Evolutionary conservation across 2,113 vertebrate genomes (phyloP).

Genomic region (Pleuronectes platessa): DNA sequence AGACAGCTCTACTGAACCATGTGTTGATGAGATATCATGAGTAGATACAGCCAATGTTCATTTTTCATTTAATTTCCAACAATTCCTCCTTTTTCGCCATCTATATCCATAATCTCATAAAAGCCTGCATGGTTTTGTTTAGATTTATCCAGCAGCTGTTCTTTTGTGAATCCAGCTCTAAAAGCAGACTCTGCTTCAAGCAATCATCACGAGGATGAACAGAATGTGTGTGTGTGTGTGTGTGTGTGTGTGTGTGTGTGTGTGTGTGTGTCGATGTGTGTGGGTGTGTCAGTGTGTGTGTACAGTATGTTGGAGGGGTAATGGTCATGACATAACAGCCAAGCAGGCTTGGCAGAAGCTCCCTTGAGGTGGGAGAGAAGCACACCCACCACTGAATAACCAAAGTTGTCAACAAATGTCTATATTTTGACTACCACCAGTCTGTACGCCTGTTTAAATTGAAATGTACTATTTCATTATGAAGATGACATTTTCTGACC

Average conservation of each 20-base stretch:
- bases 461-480: not conserved
- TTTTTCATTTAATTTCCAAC: not conserved
- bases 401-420: slow-evolving; percentile 7
- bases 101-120: not conserved
- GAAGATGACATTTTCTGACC: not conserved
- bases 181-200: slow-evolving; percentile 28
- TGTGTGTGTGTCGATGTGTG: not conserved
- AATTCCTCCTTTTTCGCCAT: not conserved
- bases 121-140: not conserved
- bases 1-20: not conserved
- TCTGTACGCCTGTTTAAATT: not conserved
- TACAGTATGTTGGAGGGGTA: slow-evolving; percentile 3
- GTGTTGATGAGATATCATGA: slow-evolving; percentile 8
- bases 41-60: not conserved
- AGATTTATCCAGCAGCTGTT: not conserved
- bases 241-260: not conserved
- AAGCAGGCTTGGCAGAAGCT: slow-evolving; percentile 12
- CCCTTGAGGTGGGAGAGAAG: slow-evolving; percentile 37
- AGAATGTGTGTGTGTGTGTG: not conserved
- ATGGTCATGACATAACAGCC: slow-evolving; percentile 45
- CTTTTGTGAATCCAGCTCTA: slow-evolving; percentile 20
- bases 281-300: not conserved
- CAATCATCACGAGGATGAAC: slow-evolving; percentile 26
- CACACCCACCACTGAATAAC: not conserved
- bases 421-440: not conserved